Evolutionary conservation across 2,888 invertebrate genomes (phyloP), one percentile per base, ranked within the genome.

Genomic region (Sturmia bella): DNA sequence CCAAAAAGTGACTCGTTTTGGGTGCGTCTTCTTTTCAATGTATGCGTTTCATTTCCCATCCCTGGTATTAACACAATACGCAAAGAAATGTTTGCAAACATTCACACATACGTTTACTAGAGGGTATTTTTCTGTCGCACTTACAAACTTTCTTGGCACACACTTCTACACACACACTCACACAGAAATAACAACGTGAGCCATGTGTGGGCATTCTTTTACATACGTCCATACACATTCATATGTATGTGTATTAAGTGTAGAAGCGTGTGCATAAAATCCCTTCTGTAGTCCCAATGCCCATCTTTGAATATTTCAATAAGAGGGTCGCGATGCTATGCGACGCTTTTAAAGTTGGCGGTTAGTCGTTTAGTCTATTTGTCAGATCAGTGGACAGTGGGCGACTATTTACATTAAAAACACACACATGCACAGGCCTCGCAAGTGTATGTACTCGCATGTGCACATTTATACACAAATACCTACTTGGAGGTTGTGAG

Each of bases 221-320:
- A 11, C 17, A 48, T 17, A 17, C 4, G 37, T 84, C 15, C 72
- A 32, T 24, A 54, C 12, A 32, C 39, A 39, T 17, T 15, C 21
- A 39, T 54, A 72, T 54, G 45, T 48, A 80, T 72, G 80, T 83
- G 83, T 77, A 57, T 61, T 3, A 4, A 27, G 27, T 27, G 6
- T 27, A 4, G 27, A 27, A 27, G 3, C 6, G 32, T 32, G 32
- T 32, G 7, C 7, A 21, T 63, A 85, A 85, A 85, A 89, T 88
- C 88, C 88, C 87, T 87, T 87, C 85, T 85, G 87, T 84, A 86
- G 85, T 88, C 87, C 86, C 86, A 86, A 86, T 87, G 86, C 88
- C 86, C 87, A 87, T 87, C 88, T 87, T 89, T 88, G 88, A 89
- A 88, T 89, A 88, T 89, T 87, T 88, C 86, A 87, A 87, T 86